Evolutionary conservation across 2,113 vertebrate genomes (phyloP).

Genomic region (Malurus alboscapulatus): DNA sequence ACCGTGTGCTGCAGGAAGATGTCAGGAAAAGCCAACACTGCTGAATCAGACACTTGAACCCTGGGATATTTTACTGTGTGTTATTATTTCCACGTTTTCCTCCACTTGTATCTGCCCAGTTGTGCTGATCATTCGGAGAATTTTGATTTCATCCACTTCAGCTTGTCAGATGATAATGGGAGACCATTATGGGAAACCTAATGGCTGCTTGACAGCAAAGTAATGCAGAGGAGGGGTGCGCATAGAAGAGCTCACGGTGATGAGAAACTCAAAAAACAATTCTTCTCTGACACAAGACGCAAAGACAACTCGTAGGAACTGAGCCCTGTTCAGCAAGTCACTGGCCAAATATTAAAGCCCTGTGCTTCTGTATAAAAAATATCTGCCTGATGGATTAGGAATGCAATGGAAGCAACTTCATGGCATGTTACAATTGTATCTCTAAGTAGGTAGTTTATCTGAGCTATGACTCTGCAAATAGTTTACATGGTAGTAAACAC

Average conservation of each 20-base stretch:
- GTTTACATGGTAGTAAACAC: background rate
- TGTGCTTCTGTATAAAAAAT: background rate
- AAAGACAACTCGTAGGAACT: background rate
- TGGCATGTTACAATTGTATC: background rate
- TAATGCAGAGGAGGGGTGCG: accelerated
- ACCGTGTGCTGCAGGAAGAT: background rate
- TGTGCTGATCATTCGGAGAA: background rate
- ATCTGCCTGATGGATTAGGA: background rate
- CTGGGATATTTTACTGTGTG: background rate
- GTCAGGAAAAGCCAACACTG: background rate
- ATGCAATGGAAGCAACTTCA: background rate
- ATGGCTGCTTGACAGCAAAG: background rate
- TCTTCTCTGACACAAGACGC: background rate
- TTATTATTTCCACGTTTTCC: background rate
- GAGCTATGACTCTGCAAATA: background rate
- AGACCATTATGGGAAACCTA: background rate
- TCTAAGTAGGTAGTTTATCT: background rate
- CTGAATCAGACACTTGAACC: background rate
- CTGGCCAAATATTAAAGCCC: background rate
- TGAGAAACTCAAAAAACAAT: background rate
- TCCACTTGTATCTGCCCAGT: background rate
- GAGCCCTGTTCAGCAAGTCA: background rate
- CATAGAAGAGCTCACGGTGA: background rate
- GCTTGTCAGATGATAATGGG: background rate
- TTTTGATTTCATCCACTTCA: background rate